These are phyloP conservation scores for Epinephelus moara DNA, from an alignment of 2,113 vertebrate species.

Conservation along the genomic window DNA sequence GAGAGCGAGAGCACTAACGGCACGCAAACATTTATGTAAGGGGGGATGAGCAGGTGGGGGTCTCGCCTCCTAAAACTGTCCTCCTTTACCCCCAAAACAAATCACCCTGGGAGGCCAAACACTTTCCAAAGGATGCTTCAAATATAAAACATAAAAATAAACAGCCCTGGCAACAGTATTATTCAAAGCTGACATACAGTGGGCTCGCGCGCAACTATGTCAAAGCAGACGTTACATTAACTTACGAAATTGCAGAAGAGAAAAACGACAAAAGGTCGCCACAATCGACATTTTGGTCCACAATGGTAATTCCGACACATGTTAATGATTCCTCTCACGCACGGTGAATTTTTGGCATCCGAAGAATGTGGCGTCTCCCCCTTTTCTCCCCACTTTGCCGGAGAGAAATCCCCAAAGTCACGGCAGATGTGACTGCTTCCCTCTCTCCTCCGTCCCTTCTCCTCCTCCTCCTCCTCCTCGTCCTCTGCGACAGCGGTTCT, in stretches of 20 bases:
- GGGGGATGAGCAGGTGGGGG: constrained; percentile 28
- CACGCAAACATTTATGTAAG: constrained; percentile 83
- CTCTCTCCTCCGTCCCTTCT: constrained; percentile 24
- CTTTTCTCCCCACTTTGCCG: background rate
- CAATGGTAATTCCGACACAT: constrained; percentile 44
- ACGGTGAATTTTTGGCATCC: background rate
- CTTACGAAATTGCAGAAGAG: constrained; percentile 2
- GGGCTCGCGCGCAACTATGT: background rate
- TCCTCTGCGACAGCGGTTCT: constrained; percentile 65
- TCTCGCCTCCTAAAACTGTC: constrained; percentile 38
- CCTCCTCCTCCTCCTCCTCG: constrained; percentile 22
- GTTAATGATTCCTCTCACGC: constrained; percentile 7
- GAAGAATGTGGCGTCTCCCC: background rate
- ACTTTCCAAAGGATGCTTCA: constrained; percentile 7
- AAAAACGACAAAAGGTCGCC: constrained; percentile 9
- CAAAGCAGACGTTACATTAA: constrained; percentile 18
- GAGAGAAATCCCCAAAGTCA: constrained; percentile 62
- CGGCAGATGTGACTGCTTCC: constrained; percentile 47
- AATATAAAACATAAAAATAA: background rate
- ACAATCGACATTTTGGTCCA: background rate
- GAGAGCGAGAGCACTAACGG: constrained; percentile 67
- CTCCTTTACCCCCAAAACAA: constrained; percentile 47
- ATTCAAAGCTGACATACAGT: background rate
- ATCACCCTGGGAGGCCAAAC: constrained; percentile 7
- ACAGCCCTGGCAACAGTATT: background rate